Evolutionary conservation across 2,113 vertebrate species (phyloP), one percentile per base, ranked within the genome.

Genomic region (Zosterops hypoxanthus): DNA sequence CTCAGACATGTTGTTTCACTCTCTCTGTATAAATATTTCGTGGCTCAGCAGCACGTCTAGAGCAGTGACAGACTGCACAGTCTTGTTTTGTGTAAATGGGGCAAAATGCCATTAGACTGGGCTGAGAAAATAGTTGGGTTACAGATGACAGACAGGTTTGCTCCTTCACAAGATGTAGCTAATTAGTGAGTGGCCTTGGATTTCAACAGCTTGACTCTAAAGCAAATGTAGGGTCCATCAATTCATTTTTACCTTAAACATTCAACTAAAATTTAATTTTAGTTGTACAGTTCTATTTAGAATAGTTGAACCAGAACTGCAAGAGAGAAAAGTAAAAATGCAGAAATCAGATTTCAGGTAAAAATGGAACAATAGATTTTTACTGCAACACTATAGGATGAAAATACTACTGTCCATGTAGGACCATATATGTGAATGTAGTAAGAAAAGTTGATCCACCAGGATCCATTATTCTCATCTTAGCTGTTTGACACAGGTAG

Each of bases 401-500:
- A 84, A 91, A 80, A 84, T 52, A 56, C 15, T 44, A 11, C n/a
- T 85, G 41, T 28, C 33, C 63, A 26, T 39, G 10, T 56, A 49
- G 46, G 29, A 80, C 8, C 5, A 63, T 14, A 25, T 11, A 39
- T 39, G 65, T 56, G 46, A 81, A 90, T 56, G 42, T n/a, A 78
- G 3, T 70, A 93, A 88, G 65, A 82, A 55, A 75, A 34, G 9
- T 8, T 81, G 86, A 81, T 82, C 79, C 83, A 94, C 87, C 81
- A 90, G 83, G 49, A 95, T 91, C 75, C 84, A 77, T 91, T 91
- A 91, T 80, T 83, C 56, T 92, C 70, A 86, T 63, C 79, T 93
- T 78, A 79, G 78, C 79, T 90, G 76, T 70, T 80, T 93, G 90
- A 95, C 89, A 94, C 86, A 87, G 61, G 75, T 72, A 87, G n/a